These are phyloP conservation scores for Alcis repandata DNA, from an alignment of 2,888 invertebrate genomes.

Conservation along the genomic window DNA sequence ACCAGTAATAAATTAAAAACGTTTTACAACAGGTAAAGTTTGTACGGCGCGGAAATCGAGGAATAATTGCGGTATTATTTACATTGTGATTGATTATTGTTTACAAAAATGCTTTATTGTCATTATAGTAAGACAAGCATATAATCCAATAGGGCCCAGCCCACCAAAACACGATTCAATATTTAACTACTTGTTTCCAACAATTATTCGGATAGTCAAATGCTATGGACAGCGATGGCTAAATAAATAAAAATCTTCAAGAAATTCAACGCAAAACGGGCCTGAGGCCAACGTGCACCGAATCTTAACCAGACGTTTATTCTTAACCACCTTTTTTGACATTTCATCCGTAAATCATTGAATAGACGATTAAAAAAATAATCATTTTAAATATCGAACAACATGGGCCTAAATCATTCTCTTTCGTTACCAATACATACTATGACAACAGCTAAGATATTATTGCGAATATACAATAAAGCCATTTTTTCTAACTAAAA, in stretches of 20 bases:
- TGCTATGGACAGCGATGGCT: too few relatives aligned
- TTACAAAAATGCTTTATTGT: conserved; percentile 80
- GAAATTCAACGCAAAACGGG: neutral
- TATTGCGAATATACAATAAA: conserved; percentile 33
- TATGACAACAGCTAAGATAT: conserved; percentile 52
- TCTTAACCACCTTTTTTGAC: neutral
- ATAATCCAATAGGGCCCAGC: conserved; percentile 16
- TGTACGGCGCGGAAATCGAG: conserved; percentile 64
- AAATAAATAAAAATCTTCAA: too few relatives aligned
- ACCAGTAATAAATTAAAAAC: conserved; percentile 65
- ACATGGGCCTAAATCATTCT: neutral
- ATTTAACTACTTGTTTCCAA: neutral
- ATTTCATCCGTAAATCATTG: neutral
- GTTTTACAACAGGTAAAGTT: conserved; percentile 53
- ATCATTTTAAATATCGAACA: neutral
- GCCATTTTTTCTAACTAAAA: conserved; percentile 27
- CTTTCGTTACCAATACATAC: conserved; percentile 39
- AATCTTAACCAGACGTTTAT: neutral
- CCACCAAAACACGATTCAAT: conserved; percentile 17
- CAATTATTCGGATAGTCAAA: neutral
- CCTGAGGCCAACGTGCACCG: neutral
- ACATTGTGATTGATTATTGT: conserved; percentile 66
- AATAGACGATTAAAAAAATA: neutral
- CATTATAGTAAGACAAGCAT: conserved; percentile 60
- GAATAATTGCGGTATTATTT: conserved; percentile 53